These are phyloP conservation scores for Diacarnus erythraeanus DNA, from an alignment of 37 sponge, comb jelly and placozoan species.

Conservation along the genomic window DNA sequence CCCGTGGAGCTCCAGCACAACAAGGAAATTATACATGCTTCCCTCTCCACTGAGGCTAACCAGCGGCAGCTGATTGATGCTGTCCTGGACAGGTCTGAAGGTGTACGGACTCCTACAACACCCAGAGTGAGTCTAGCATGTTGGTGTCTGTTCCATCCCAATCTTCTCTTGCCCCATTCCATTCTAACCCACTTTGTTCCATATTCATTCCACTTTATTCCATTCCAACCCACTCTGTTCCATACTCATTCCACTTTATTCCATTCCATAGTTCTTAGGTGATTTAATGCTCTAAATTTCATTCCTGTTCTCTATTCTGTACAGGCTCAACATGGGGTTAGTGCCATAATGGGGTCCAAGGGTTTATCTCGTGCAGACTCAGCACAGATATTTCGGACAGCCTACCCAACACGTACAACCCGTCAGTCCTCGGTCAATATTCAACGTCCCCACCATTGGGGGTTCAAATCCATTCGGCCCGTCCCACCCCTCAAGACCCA, in stretches of 20 bases:
- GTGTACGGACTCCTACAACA: slow-evolving; percentile 18
- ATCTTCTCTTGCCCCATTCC: no score
- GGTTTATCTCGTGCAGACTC: slow-evolving; percentile 11
- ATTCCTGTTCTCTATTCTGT: not conserved
- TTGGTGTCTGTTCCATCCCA: no score
- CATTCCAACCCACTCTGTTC: no score
- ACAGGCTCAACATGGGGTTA: not conserved
- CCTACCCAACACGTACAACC: slow-evolving; percentile 26
- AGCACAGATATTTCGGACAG: slow-evolving; percentile 9
- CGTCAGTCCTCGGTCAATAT: slow-evolving; percentile 51
- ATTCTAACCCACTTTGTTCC: no score
- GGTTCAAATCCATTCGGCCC: slow-evolving; percentile 81
- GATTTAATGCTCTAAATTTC: not conserved
- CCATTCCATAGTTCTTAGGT: not conserved
- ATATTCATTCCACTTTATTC: no score
- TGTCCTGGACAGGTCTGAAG: slow-evolving; percentile 17
- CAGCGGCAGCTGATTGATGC: slow-evolving; percentile 16
- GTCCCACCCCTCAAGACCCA: slow-evolving; percentile 63
- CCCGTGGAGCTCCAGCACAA: slow-evolving; percentile 53
- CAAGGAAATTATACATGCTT: slow-evolving; percentile 53
- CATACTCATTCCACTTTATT: not conserved
- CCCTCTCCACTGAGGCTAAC: slow-evolving; percentile 54
- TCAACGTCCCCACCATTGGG: slow-evolving; percentile 79
- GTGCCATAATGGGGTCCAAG: not conserved
- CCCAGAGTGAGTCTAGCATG: not conserved